Conservation (phyloP, 2,113 vertebrate species). For the Cygnus buccinator region DNA sequence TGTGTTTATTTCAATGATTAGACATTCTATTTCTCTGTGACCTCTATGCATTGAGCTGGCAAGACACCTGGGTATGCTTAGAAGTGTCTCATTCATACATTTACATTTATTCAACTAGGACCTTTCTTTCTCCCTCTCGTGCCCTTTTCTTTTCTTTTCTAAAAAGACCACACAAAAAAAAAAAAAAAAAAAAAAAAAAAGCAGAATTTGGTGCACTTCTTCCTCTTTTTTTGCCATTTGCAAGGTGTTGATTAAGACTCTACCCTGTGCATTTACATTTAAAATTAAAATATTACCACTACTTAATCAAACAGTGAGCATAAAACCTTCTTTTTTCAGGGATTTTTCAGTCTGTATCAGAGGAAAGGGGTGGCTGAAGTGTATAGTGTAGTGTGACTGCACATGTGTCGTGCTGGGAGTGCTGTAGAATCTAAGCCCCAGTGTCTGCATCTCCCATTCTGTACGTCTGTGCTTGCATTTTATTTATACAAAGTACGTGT, state of each 20-base stretch:
- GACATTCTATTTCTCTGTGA: slow-evolving; percentile 70
- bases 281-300: neutral
- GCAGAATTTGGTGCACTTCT: neutral
- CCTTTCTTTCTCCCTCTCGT: slow-evolving; percentile 43
- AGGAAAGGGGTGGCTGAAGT: neutral
- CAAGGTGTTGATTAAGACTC: neutral
- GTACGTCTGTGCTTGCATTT: neutral
- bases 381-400: neutral
- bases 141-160: slow-evolving; percentile 52
- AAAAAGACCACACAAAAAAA: neutral
- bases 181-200: neutral
- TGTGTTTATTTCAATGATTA: slow-evolving; percentile 77
- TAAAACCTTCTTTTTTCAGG: neutral
- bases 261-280: neutral
- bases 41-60: slow-evolving; percentile 67
- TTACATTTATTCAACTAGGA: slow-evolving; percentile 57
- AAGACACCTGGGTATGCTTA: slow-evolving; percentile 74
- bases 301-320: neutral
- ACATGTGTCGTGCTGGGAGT: fast-evolving
- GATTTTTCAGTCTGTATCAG: neutral
- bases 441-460: neutral
- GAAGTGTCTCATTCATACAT: slow-evolving; percentile 62
- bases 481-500: neutral
- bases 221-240: neutral
- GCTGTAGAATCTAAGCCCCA: neutral